A percentile compares a stretch with the other conserved stretches of the same genome.
These are phyloP conservation scores for Zaprionus camerounensis DNA, from an alignment of 1,140 invertebrate species.

Conservation along the genomic window DNA sequence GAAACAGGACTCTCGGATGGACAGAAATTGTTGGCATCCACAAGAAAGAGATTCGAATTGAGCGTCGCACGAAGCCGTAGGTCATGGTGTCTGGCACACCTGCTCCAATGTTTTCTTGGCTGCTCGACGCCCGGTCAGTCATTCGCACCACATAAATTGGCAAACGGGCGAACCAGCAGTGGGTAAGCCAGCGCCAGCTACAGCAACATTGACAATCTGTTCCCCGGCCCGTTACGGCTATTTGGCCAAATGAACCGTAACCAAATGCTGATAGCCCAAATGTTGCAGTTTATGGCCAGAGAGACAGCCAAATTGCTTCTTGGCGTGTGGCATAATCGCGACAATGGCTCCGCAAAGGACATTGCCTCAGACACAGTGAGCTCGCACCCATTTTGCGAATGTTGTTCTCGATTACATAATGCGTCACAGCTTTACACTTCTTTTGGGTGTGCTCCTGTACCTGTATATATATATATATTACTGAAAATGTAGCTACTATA, in stretches of 20 bases:
- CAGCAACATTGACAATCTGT: slow-evolving; percentile 42
- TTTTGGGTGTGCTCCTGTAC: slow-evolving; percentile 42
- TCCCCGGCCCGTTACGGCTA: slow-evolving; percentile 47
- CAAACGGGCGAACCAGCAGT: neutral
- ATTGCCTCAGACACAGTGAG: slow-evolving; percentile 53
- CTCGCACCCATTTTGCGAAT: slow-evolving; percentile 6
- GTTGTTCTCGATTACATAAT: slow-evolving; percentile 67
- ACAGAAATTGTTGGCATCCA: neutral
- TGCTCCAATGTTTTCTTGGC: slow-evolving; percentile 18
- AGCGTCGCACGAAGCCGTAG: slow-evolving; percentile 24
- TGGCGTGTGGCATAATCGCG: slow-evolving; percentile 66
- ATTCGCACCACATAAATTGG: slow-evolving; percentile 31
- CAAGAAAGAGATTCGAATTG: neutral
- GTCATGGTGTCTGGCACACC: slow-evolving; percentile 46
- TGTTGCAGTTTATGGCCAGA: slow-evolving; percentile 71
- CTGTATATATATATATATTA: neutral
- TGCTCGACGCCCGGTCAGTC: slow-evolving; percentile 46
- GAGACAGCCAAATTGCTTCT: slow-evolving; percentile 71
- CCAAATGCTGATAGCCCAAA: slow-evolving; percentile 77
- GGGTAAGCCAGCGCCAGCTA: neutral
- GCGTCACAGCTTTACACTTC: slow-evolving; percentile 65
- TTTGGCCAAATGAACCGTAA: slow-evolving; percentile 76
- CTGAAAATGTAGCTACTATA: slow-evolving; percentile 21
- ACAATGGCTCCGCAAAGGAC: slow-evolving; percentile 48
- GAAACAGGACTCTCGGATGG: slow-evolving; percentile 19